Evolutionary conservation across 2,797 vertebrate genomes (phyloP).

Genomic region (Pipistrellus nathusii): DNA sequence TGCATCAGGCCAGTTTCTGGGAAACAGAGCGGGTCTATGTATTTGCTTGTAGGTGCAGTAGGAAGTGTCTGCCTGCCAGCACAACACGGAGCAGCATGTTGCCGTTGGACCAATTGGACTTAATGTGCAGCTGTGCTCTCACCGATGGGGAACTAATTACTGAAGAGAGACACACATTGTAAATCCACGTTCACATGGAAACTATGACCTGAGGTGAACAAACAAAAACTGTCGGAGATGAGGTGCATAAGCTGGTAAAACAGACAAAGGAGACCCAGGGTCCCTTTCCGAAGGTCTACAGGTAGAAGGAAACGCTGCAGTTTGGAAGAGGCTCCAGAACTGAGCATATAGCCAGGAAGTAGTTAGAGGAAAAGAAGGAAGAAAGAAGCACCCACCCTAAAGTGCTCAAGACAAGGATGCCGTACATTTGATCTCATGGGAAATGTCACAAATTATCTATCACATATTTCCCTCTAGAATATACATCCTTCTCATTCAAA

Average conservation of each 20-base stretch:
- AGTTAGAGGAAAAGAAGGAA: background rate
- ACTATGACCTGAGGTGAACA: constrained; percentile 84
- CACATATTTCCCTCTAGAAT: background rate
- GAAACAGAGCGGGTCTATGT: constrained; percentile 78
- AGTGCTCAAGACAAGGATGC: background rate
- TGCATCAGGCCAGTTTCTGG: constrained; percentile 83
- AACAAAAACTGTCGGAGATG: constrained; percentile 78
- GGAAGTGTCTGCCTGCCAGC: constrained; percentile 75
- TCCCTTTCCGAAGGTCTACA: constrained; percentile 67
- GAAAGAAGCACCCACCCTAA: background rate
- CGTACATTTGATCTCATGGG: background rate
- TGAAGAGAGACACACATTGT: constrained; percentile 84
- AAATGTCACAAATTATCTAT: background rate
- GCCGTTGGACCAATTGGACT: constrained; percentile 82
- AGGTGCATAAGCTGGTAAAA: constrained; percentile 84
- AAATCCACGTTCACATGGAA: constrained; percentile 86
- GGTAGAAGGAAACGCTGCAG: constrained; percentile 68
- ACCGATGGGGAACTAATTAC: constrained; percentile 84
- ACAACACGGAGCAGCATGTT: constrained; percentile 79
- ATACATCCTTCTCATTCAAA: background rate
- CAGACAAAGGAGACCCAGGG: constrained; percentile 79
- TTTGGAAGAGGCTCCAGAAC: constrained; percentile 6
- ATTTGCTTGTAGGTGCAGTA: constrained; percentile 82
- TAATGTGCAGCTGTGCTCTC: constrained; percentile 86
- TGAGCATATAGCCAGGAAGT: background rate